A percentile compares a stretch with the other conserved stretches of the same genome.
Conservation (phyloP, 2,797 vertebrate genomes). For the Antrozous pallidus region DNA sequence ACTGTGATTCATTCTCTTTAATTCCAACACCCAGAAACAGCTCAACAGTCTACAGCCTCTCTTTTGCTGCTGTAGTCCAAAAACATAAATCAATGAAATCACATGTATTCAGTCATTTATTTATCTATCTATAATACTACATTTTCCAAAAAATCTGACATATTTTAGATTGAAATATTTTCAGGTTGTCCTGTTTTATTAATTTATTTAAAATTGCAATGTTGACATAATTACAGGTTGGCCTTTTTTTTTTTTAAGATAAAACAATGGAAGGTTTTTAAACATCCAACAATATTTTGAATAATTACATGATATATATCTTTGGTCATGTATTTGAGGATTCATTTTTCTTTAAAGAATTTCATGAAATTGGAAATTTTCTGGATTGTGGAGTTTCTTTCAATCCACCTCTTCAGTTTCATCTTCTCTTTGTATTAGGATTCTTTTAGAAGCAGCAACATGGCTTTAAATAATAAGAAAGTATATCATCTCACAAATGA, state of each 20-base stretch:
- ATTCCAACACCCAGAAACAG: not conserved
- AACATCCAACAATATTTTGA: not conserved
- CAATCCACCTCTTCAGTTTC: not conserved
- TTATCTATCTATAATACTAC: not conserved
- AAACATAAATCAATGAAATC: not conserved
- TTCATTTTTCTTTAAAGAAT: not conserved
- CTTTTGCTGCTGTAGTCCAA: not conserved
- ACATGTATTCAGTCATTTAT: not conserved
- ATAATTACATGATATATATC: not conserved
- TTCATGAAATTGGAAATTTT: not conserved
- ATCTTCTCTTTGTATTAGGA: not conserved
- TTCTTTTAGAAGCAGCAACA: not conserved
- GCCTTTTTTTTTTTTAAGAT: not conserved
- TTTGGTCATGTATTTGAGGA: not conserved
- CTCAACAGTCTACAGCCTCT: not conserved
- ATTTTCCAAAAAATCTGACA: not conserved
- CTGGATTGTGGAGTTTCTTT: not conserved
- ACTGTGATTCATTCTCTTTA: not conserved
- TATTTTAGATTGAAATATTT: not conserved
- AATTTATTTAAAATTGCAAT: no score
- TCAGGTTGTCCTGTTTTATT: not conserved
- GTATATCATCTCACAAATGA: not conserved
- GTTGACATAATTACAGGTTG: no score
- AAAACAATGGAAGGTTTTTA: not conserved
- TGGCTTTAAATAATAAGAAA: not conserved